Conservation (phyloP, 37 sponge, comb jelly and placozoan genomes). For the Cladorhizidae sp. region DNA sequence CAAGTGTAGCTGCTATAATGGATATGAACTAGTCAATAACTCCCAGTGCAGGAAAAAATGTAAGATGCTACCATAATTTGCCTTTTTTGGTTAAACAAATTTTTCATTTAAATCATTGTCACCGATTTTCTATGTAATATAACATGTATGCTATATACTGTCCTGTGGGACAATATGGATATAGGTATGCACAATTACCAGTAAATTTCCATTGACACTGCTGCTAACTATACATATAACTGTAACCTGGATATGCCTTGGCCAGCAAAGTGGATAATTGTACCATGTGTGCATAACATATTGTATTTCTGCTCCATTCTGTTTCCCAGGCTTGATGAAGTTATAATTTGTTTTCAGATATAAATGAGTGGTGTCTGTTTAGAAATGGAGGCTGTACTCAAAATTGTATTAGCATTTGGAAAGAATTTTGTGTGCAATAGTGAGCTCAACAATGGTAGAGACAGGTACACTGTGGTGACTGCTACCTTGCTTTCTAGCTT, state of each 20-base stretch:
- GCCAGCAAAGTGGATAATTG: neutral
- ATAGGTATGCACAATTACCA: neutral
- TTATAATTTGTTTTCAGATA: neutral
- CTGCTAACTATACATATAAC: neutral
- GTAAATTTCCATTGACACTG: neutral
- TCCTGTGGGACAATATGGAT: neutral
- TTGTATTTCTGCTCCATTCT: neutral
- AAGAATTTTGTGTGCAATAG: too few species aligned
- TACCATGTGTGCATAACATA: neutral
- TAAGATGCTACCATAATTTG: too few species aligned
- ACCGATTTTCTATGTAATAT: too few species aligned
- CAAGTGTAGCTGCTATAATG: neutral
- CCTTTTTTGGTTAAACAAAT: too few species aligned
- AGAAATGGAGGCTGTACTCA: slow-evolving; percentile 12
- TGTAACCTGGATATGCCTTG: neutral
- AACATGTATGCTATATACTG: too few species aligned
- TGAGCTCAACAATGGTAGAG: too few species aligned
- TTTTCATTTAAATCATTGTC: too few species aligned
- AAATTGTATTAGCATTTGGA: neutral
- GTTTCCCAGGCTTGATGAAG: neutral
- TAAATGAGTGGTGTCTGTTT: slow-evolving; percentile 7
- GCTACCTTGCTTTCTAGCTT: too few species aligned
- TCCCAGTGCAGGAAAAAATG: too few species aligned
- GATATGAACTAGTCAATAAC: neutral
- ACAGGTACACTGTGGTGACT: too few species aligned